A percentile compares a stretch with the other conserved stretches of the same genome.
Evolutionary conservation across 1,140 invertebrate genomes (phyloP).

Genomic region (Drosophila eugracilis): DNA sequence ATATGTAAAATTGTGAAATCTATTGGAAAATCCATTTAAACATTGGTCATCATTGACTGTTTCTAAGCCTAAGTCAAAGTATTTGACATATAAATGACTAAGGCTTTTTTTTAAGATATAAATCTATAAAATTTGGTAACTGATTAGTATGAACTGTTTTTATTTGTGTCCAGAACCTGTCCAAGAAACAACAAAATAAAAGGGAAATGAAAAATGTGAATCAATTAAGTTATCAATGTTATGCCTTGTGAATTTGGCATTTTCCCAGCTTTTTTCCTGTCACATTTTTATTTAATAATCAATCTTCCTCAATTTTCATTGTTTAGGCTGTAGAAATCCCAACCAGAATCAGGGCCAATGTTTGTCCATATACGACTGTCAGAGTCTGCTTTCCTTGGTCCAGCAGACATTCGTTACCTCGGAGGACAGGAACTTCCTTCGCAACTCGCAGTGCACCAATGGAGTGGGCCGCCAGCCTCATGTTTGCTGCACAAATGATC

Average conservation of each 20-base stretch:
- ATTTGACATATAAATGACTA: too few relatives aligned
- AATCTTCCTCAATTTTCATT: not conserved
- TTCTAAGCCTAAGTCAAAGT: too few relatives aligned
- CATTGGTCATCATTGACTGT: too few relatives aligned
- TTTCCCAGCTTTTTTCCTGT: not conserved
- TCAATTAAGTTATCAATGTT: not conserved
- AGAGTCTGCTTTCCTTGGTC: constrained; percentile 50
- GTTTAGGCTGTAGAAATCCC: constrained; percentile 66
- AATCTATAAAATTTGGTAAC: too few relatives aligned
- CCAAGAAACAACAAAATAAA: too few relatives aligned
- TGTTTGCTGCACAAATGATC: constrained; percentile 74
- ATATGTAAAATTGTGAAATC: too few relatives aligned
- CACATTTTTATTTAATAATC: too few relatives aligned
- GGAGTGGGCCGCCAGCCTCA: constrained; percentile 58
- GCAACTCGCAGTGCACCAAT: constrained; percentile 58
- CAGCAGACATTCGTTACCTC: constrained; percentile 13
- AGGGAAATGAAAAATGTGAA: too few relatives aligned
- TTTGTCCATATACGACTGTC: constrained; percentile 75
- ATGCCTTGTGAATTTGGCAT: not conserved
- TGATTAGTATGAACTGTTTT: too few relatives aligned
- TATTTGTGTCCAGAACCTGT: too few relatives aligned
- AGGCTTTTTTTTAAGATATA: too few relatives aligned
- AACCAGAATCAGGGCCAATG: constrained; percentile 63
- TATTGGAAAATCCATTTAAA: too few relatives aligned
- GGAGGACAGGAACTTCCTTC: constrained; percentile 55